Evolutionary conservation across 2,888 invertebrate genomes (phyloP).

Genomic region (Amblyteles armatorius): DNA sequence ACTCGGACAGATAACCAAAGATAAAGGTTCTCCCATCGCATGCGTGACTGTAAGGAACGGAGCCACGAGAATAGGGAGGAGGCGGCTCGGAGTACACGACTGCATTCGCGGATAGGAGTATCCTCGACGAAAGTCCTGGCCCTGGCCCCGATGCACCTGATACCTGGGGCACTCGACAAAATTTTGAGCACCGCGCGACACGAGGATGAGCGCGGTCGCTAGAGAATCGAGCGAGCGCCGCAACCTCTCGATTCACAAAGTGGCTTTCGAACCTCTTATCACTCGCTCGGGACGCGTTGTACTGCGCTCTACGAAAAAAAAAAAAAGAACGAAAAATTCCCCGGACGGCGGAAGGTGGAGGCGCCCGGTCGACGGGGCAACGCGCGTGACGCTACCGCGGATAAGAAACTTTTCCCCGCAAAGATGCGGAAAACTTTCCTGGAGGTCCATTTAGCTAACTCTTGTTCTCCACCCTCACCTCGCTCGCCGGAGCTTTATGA

Average conservation of each 20-base stretch:
- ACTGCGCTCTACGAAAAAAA: neutral
- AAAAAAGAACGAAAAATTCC: slow-evolving; percentile 28
- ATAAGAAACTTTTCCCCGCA: slow-evolving; percentile 78
- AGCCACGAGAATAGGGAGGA: too few relatives aligned
- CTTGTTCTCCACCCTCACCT: slow-evolving; percentile 39
- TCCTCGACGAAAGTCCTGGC: neutral
- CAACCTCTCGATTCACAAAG: slow-evolving; percentile 4
- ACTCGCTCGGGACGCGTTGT: slow-evolving; percentile 53
- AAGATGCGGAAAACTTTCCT: too few relatives aligned
- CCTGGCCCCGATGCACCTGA: slow-evolving; percentile 12
- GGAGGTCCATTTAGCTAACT: slow-evolving; percentile 52
- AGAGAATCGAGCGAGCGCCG: slow-evolving; percentile 19
- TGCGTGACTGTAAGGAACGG: neutral
- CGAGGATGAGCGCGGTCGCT: slow-evolving; percentile 37
- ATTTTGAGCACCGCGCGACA: slow-evolving; percentile 10
- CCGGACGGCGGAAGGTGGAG: slow-evolving; percentile 33
- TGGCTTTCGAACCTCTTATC: slow-evolving; percentile 47
- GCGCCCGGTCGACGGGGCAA: slow-evolving; percentile 43
- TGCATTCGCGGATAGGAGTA: neutral
- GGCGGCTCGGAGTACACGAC: neutral
- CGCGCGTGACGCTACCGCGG: slow-evolving; percentile 60
- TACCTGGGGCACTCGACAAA: slow-evolving; percentile 34
- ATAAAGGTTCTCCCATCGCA: neutral
- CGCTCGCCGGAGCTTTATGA: slow-evolving; percentile 77
- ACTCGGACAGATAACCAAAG: too few relatives aligned